Evolutionary conservation across 2,888 invertebrate species (phyloP), one percentile per base, ranked within the genome.

Genomic region (Caenorhabditis sulstoni): DNA sequence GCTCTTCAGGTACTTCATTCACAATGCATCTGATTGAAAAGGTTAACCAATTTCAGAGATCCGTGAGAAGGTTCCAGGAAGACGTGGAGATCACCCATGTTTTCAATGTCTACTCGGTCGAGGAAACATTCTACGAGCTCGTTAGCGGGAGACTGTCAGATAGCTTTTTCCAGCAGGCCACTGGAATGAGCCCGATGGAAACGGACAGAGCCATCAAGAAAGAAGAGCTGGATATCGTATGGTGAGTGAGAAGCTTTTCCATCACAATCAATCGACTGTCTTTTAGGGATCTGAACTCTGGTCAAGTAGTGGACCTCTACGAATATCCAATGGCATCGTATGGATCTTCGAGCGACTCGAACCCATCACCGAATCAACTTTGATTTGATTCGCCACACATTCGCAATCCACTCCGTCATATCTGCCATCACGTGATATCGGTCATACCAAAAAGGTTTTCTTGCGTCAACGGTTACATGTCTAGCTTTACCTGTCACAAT

Each of bases 1-100:
- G 74, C 82, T 9, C 65, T 84, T 5, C 83, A 81, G 76, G 81
- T 83, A 41, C 11, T 14, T n/a, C n/a, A n/a, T n/a, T n/a, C n/a
- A n/a, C n/a, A n/a, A n/a, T n/a, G n/a, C n/a, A n/a, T 14, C n/a
- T 16, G n/a, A 8, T 14, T 47, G 18, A 39, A 9, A 22, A 45
- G 8, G 23, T 23, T 49, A 20, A 1, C 0, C 47, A 14, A 7
- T 64, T 83, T 16, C 78, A 83, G 81, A 67, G 84, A 53, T 76
- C 82, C 5, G 84, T 82, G 0, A 67, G 84, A 11, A 59, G 84
- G 37, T 84, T 84, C 62, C 82, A 84, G 58, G 84, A 84, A 73
- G 84, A 84, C 49, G 78, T 82, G 0, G 84, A 84, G 29, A 84
- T 84, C 47, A 81, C 77, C 22, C 79, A 84, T 29, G 84, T 84